Percentiles rank a stretch among this genome's conserved stretches.
Evolutionary conservation across 2,113 vertebrate genomes (phyloP).

Genomic region (Hemiscyllium ocellatum): DNA sequence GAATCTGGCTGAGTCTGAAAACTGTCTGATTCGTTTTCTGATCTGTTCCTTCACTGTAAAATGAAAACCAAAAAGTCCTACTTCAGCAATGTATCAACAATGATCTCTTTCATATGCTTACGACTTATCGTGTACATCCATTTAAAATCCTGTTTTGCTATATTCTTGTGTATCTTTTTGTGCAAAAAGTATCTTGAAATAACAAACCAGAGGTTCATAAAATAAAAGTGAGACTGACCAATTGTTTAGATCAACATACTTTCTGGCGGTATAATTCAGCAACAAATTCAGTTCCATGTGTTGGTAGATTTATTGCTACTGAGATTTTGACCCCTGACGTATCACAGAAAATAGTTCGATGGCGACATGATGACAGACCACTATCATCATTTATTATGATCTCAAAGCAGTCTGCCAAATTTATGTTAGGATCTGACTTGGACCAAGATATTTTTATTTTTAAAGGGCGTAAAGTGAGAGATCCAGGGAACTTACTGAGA

Average conservation of each 20-base stretch:
- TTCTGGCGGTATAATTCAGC: neutral
- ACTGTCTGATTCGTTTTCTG: neutral
- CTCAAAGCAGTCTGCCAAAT: too few relatives aligned
- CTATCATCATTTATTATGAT: too few relatives aligned
- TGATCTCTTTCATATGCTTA: neutral
- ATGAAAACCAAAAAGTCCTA: neutral
- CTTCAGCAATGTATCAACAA: neutral
- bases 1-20: neutral
- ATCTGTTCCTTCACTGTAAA: neutral
- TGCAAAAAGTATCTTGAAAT: neutral
- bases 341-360: neutral
- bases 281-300: neutral
- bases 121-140: neutral
- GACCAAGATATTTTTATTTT: too few relatives aligned
- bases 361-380: too few relatives aligned
- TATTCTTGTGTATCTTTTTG: neutral
- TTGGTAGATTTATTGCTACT: neutral
- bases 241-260: neutral
- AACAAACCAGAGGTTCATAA: neutral
- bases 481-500: too few relatives aligned
- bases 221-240: neutral
- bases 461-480: too few relatives aligned
- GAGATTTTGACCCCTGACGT: neutral
- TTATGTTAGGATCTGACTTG: too few relatives aligned
- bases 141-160: neutral